Evolutionary conservation across 2,113 vertebrate species (phyloP), one percentile per base, ranked within the genome.

Genomic region (Gnathonemus echidnorhynchus): DNA sequence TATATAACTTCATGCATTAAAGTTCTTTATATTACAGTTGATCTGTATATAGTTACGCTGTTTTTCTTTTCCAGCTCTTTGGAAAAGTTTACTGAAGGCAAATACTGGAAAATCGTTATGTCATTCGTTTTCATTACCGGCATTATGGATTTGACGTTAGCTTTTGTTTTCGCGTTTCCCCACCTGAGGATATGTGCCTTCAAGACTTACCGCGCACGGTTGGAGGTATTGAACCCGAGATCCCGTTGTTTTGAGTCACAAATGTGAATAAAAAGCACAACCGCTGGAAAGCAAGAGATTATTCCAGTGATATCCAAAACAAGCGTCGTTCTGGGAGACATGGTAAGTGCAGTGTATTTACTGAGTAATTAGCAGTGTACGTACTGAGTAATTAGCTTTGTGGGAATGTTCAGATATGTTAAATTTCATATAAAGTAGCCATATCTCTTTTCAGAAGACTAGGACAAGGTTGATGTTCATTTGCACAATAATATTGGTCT

Each of bases 141-240:
- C 56, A 45, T 62, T 58, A 66, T 74, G 88, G 89, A 88, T 89
- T 88, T 93, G 92, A 93, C 91, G 92, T 92, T 91, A 92, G 89
- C 80, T 15, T 91, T 90, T 90, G 90, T 89, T 88, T 88, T 94
- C 92, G 93, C 93, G 93, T 80, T 93, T 92, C 92, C 90, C 92
- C 86, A 91, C 93, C 90, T 90, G 93, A 93, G 91, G 86, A 89
- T 91, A 48, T 49, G 77, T 77, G 83, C 88, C 31, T 88, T 52
- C 52, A n/a, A 86, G 88, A 91, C 91, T 87, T 58, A 88, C 90
- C 56, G 70, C 88, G 90, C 88, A 87, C 77, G 91, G 94, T 92
- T 91, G 94, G 90, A 89, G 48, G 49, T 92, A 95, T 95, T 93
- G 94, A 96, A 94, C 91, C 90, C 27, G 90, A 86, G 89, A 88